Conservation (phyloP, 2,888 invertebrate genomes). For the Lycocerus yunnanus region DNA sequence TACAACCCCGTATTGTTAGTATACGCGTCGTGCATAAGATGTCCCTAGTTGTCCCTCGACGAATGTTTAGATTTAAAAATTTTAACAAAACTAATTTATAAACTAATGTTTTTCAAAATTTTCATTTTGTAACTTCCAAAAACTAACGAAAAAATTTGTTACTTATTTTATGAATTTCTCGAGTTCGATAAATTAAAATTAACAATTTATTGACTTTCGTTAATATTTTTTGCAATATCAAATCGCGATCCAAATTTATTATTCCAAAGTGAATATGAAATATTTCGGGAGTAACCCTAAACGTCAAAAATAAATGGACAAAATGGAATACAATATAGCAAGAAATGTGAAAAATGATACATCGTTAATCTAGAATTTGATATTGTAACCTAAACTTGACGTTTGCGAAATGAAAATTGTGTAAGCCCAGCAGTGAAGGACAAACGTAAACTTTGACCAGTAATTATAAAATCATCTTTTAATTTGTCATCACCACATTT, state of each 20-base stretch:
- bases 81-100: background rate
- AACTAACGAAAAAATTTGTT: background rate
- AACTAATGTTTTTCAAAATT: background rate
- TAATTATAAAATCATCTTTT: too few relatives aligned
- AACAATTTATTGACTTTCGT: background rate
- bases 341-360: conserved; percentile 4
- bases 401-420: conserved; percentile 47
- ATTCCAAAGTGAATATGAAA: background rate
- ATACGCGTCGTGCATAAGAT: background rate
- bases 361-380: conserved; percentile 2
- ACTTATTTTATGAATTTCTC: background rate
- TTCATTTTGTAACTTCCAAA: background rate
- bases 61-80: too few relatives aligned
- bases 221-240: background rate
- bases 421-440: conserved; percentile 14
- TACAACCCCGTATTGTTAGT: background rate
- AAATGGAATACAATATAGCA: background rate
- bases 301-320: background rate
- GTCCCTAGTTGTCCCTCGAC: background rate
- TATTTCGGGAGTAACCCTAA: background rate
- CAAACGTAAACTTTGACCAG: conserved; percentile 8
- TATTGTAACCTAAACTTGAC: conserved; percentile 3
- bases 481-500: too few relatives aligned
- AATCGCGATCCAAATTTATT: background rate
- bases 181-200: background rate